Percentiles rank a stretch among this genome's conserved stretches.
These are phyloP conservation scores for Trididemnum miniatum DNA, from an alignment of 23 tunicate species.

Conservation along the genomic window DNA sequence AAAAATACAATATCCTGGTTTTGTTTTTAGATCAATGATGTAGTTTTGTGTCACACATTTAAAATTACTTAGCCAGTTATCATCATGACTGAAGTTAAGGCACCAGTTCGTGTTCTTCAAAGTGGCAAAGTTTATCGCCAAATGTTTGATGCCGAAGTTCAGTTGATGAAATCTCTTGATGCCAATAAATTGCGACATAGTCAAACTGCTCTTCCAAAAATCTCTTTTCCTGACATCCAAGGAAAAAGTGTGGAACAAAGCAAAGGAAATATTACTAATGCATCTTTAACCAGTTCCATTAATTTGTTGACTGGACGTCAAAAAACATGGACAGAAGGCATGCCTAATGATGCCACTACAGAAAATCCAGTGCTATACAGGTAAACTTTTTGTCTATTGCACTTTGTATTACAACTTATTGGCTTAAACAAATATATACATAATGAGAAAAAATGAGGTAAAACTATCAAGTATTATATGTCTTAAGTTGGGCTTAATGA, in stretches of 20 bases:
- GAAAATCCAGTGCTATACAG: slow-evolving; percentile 92
- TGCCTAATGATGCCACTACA: slow-evolving; percentile 77
- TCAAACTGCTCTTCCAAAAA: not conserved
- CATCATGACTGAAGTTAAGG: slow-evolving; percentile 69
- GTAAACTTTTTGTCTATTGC: too few relatives aligned
- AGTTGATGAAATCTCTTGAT: slow-evolving; percentile 70
- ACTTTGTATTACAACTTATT: too few relatives aligned
- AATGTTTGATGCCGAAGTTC: slow-evolving; percentile 98
- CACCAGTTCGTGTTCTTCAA: slow-evolving; percentile 79
- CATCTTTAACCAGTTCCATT: not conserved
- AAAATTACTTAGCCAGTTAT: too few relatives aligned
- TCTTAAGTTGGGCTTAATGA: too few relatives aligned
- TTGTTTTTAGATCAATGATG: too few relatives aligned
- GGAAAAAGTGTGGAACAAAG: slow-evolving; percentile 1
- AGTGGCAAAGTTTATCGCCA: slow-evolving; percentile 96
- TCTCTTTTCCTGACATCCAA: slow-evolving; percentile 41
- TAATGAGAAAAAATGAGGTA: too few relatives aligned
- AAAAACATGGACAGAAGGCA: slow-evolving; percentile 71
- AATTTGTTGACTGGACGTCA: slow-evolving; percentile 67
- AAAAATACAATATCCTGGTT: too few relatives aligned
- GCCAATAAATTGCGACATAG: slow-evolving; percentile 13
- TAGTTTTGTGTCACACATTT: too few relatives aligned
- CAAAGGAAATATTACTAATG: not conserved
- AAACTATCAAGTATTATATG: too few relatives aligned
- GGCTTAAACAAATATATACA: too few relatives aligned